A percentile compares a stretch with the other conserved stretches of the same genome.
phyloP scores from a whole-genome alignment of 1,140 invertebrate species.

The Trachymyrmex cornetzi region DNA sequence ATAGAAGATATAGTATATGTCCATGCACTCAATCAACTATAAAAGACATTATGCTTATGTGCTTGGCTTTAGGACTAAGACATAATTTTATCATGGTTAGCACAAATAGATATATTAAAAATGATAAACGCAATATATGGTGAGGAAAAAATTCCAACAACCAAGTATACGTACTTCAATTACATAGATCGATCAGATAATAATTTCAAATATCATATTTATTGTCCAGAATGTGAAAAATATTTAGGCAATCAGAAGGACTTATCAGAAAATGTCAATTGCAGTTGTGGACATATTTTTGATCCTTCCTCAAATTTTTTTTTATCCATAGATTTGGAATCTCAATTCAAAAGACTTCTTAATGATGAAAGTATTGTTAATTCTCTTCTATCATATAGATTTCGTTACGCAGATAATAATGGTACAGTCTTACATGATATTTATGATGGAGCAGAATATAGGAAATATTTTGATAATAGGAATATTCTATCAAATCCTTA shows the following conservation, averaged over 20 bases:
- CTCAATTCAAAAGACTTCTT: neutral
- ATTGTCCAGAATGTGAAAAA: neutral
- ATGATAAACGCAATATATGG: neutral
- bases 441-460: neutral
- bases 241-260: neutral
- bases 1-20: neutral
- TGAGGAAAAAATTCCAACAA: neutral
- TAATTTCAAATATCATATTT: neutral
- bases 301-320: neutral
- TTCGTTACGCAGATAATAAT: neutral
- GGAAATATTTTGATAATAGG: neutral
- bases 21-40: neutral
- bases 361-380: neutral
- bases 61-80: neutral
- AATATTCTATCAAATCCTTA: neutral
- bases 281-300: neutral
- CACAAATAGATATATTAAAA: neutral
- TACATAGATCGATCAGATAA: neutral
- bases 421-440: neutral
- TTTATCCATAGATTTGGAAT: neutral
- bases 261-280: neutral
- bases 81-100: neutral
- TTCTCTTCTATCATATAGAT: neutral
- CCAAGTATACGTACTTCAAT: neutral
- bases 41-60: neutral